Conservation (phyloP, 2,797 vertebrate genomes). For the Thamnophis elegans region DNA sequence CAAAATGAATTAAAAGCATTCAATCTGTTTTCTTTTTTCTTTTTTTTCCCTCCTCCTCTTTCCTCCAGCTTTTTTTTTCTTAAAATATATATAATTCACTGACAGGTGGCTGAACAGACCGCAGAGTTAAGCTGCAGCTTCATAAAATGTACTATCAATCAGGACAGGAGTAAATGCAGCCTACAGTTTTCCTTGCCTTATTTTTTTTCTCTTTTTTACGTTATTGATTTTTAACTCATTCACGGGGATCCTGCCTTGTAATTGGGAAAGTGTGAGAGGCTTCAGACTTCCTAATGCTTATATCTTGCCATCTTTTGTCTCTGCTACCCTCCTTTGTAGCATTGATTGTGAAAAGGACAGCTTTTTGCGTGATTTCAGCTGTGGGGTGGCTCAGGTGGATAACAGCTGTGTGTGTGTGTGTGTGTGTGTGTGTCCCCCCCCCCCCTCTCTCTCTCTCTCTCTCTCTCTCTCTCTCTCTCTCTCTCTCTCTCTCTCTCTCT, state of each 20-base stretch:
- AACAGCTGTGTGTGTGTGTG: neutral
- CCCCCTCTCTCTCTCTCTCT: too few relatives aligned
- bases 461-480: too few relatives aligned
- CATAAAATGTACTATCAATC: neutral
- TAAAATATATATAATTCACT: slow-evolving; percentile 8
- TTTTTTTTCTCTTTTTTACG: neutral
- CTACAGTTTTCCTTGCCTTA: slow-evolving; percentile 21
- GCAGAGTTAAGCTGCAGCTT: slow-evolving; percentile 35
- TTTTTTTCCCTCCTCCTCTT: neutral
- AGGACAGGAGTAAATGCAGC: slow-evolving; percentile 45
- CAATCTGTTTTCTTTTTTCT: neutral
- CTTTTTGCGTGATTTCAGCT: neutral
- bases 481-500: too few relatives aligned
- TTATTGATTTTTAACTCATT: slow-evolving; percentile 50
- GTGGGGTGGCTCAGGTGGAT: neutral
- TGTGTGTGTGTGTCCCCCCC: too few relatives aligned
- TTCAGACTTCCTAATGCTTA: slow-evolving; percentile 22
- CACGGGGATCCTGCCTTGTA: slow-evolving; percentile 33
- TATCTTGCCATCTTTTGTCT: slow-evolving; percentile 35
- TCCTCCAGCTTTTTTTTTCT: neutral
- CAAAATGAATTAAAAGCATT: slow-evolving; percentile 68
- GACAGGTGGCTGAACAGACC: slow-evolving; percentile 51
- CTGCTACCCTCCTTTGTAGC: neutral
- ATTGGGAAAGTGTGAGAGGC: slow-evolving; percentile 39
- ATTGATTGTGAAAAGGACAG: slow-evolving; percentile 42